Base-by-base conservation (phyloP, 2,888 invertebrate species). In the Therioaphis trifolii region DNA sequence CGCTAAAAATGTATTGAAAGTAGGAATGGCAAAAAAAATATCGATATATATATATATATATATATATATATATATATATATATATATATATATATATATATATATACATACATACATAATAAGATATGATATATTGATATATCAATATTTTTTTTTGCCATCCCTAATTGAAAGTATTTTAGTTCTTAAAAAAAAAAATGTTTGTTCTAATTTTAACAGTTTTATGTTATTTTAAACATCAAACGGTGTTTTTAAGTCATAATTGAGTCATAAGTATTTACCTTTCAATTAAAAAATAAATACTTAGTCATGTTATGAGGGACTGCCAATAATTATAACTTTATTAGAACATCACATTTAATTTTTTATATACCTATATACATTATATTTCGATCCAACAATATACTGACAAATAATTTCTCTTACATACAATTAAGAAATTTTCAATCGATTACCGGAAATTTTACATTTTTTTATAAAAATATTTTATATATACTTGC, bases 271-370 rank as follows among this genome's bases (percentile, higher is more conserved):
- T 76, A 46, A 58, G 35, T 61, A 49, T 15, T 35, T 52, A 52
- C 21, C 15, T 75, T 43, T 61, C n/a, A 55, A 27, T 61, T 24
- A 24, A 58, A 43, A 77, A 66, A 49, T 66, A 78, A 68, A 21
- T 46, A 71, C 40, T 49, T 55, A 46, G 61, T 80, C 72, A 72
- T 71, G 15, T 49, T 35, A 61, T 78, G 55, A 78, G 35, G 49
- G 46, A 21, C 15, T 76, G 68, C 43, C 68, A 29, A 35, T 68
- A 78, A 43, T n/a, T 21, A 68, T 35, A 35, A 35, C 35, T 7
- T 3, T 35, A 7, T 5, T 35, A 35, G 35, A 35, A 27, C n/a
- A 21, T 68, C 7, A 0, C 35, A 58, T 58, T 55, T 27, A 43
- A 27, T 58, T 58, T 29, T 68, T 52, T 72, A 72, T 35, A 72